Evolutionary conservation across 2,888 invertebrate species (phyloP).

Genomic region (Byasa hedistus): DNA sequence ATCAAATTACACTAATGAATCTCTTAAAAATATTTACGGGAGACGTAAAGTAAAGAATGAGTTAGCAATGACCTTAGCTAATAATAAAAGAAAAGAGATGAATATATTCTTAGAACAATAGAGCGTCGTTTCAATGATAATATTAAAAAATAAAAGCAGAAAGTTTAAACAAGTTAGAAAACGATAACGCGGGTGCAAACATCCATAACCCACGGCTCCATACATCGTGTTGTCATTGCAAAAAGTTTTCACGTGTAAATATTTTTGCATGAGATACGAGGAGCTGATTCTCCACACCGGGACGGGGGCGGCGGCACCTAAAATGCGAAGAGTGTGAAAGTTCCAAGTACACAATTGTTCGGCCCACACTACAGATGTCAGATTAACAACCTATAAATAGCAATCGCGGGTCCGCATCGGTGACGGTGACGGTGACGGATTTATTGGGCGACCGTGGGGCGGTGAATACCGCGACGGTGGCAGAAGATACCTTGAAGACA

Average conservation of each 20-base stretch:
- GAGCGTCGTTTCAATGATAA: too few relatives aligned
- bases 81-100: too few relatives aligned
- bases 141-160: too few relatives aligned
- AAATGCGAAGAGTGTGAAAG: constrained; percentile 28
- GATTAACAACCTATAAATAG: constrained; percentile 35
- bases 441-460: constrained; percentile 9
- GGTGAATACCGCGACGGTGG: constrained; percentile 16
- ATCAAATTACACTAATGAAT: too few relatives aligned
- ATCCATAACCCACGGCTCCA: neutral
- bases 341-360: constrained; percentile 28
- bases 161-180: too few relatives aligned
- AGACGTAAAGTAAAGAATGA: too few relatives aligned
- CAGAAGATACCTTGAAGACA: constrained; percentile 11
- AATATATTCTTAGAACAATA: too few relatives aligned
- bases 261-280: constrained; percentile 15
- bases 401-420: constrained; percentile 30
- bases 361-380: constrained; percentile 32
- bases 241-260: neutral
- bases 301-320: constrained; percentile 5
- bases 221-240: constrained; percentile 2
- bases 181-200: neutral
- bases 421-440: constrained; percentile 26
- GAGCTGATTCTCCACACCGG: constrained; percentile 1
- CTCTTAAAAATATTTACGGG: too few relatives aligned
- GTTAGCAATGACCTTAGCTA: too few relatives aligned